These are phyloP conservation scores for Symphodus melops DNA, from an alignment of 2,113 vertebrate species.

Conservation along the genomic window DNA sequence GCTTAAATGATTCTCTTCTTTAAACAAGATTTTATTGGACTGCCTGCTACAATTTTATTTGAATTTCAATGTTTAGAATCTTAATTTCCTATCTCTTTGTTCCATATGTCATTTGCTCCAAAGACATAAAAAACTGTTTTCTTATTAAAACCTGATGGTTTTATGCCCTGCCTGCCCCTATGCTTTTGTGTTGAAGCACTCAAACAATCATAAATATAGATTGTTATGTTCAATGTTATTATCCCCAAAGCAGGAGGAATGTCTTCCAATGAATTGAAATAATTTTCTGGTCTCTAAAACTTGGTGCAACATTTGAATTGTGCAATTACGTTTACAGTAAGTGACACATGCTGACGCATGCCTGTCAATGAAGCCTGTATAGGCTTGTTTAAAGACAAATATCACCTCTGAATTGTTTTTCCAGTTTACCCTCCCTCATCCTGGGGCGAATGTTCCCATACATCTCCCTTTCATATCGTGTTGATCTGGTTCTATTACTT, in stretches of 20 bases:
- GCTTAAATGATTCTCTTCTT: neutral
- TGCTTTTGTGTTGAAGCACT: too few relatives aligned
- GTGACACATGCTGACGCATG: conserved; percentile 25
- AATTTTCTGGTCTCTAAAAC: too few relatives aligned
- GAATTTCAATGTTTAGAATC: neutral
- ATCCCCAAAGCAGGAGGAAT: too few relatives aligned
- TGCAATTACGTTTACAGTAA: neutral
- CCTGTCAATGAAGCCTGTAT: conserved; percentile 17
- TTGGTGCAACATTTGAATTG: neutral
- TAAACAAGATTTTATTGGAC: neutral
- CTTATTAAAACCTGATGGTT: too few relatives aligned
- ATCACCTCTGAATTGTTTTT: conserved; percentile 6
- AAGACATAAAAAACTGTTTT: too few relatives aligned
- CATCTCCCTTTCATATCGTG: neutral
- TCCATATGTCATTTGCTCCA: too few relatives aligned
- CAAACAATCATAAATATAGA: too few relatives aligned
- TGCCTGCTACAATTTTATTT: neutral
- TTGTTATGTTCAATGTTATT: too few relatives aligned
- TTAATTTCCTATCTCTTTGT: too few relatives aligned
- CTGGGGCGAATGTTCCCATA: neutral
- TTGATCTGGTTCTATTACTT: conserved; percentile 8
- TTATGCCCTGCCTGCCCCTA: too few relatives aligned
- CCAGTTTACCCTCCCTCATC: neutral
- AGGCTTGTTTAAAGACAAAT: conserved; percentile 5
- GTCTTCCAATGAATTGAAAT: too few relatives aligned